Base-by-base conservation (phyloP, 2,888 invertebrate genomes). In the Congeria kusceri region DNA sequence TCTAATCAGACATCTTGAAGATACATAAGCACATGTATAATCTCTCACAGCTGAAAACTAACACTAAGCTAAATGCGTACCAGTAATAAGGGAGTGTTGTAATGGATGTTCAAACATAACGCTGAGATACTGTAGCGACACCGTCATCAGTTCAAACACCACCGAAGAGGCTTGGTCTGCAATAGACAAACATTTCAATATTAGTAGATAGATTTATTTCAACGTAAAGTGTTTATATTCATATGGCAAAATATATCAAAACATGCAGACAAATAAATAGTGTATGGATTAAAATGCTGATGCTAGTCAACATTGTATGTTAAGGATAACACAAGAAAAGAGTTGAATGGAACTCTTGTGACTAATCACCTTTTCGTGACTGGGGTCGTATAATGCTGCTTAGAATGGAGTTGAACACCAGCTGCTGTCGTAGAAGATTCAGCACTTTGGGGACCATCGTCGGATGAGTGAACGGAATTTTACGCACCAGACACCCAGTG, bases 381-480 rank as follows among this genome's bases (percentile, higher is more conserved):
- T 96, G 96, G 1, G 96, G 95, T 32, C 98, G 95, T 63, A 99
- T 96, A 93, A 98, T 98, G 93, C 98, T 98, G 29, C 96, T 95
- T 58, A 99, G 95, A 56, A 98, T 95, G 23, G 97, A 96, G 93
- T 98, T 98, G 94, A 98, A 98, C 20, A 98, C 95, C 47, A 97
- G 96, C 94, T 99, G 98, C 89, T 98, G 97, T 3, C 98, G 95
- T 20, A 99, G 95, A 83, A 96, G 95, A 49, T 96, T 96, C 47
- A 99, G 95, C 87, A 99, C 96, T 91, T 96, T 96, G 62, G 98
- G 96, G 76, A 98, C 97, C 93, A 98, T 97, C 9, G 96, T 96
- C 1, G 98, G 98, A 94, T 98, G 98, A 0, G 97, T 97, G 94
- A 98, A 98, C 0, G 98, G 98, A 73, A 99, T 96, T 80, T 96